Percentiles rank a stretch among this genome's conserved stretches.
These are phyloP conservation scores for Drosophila eohydei DNA, from an alignment of 2,888 invertebrate genomes.

Conservation along the genomic window DNA sequence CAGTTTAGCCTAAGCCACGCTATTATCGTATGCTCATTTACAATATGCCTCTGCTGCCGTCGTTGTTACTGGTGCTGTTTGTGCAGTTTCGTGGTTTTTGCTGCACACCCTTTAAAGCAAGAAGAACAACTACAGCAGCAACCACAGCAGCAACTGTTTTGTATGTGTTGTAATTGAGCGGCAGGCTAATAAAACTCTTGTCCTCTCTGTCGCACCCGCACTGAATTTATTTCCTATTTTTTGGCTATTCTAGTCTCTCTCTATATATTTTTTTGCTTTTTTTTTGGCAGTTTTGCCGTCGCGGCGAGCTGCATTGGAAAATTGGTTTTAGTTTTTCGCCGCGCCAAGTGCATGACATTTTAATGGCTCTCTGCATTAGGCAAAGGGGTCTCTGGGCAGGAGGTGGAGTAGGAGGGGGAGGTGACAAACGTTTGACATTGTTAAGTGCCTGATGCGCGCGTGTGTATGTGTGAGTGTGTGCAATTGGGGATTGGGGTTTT, in stretches of 20 bases:
- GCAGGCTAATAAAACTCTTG: slow-evolving; percentile 45
- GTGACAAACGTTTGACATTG: slow-evolving; percentile 56
- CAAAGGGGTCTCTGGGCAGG: slow-evolving; percentile 6
- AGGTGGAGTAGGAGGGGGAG: background rate
- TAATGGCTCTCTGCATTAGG: slow-evolving; percentile 51
- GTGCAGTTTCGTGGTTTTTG: slow-evolving; percentile 33
- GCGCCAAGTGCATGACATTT: slow-evolving; percentile 78
- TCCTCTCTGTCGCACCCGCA: slow-evolving; percentile 11
- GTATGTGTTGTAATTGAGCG: slow-evolving; percentile 51
- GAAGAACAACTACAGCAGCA: slow-evolving; percentile 14
- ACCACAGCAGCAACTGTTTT: slow-evolving; percentile 22
- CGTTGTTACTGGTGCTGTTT: slow-evolving; percentile 19
- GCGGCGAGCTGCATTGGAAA: slow-evolving; percentile 48
- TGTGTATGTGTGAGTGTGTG: slow-evolving; percentile 1
- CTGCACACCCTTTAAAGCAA: slow-evolving; percentile 17
- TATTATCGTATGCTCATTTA: slow-evolving; percentile 52
- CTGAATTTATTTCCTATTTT: background rate
- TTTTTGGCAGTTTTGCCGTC: slow-evolving; percentile 47
- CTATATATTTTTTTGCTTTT: slow-evolving; percentile 17
- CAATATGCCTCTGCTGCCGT: slow-evolving; percentile 22
- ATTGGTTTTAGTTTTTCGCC: slow-evolving; percentile 67
- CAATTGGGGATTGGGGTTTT: slow-evolving; percentile 32
- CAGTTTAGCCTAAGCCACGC: slow-evolving; percentile 17
- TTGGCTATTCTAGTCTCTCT: slow-evolving; percentile 1
- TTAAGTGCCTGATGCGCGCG: slow-evolving; percentile 58